Evolutionary conservation across 2,888 invertebrate genomes (phyloP).

Genomic region (Cephus nigrinus): DNA sequence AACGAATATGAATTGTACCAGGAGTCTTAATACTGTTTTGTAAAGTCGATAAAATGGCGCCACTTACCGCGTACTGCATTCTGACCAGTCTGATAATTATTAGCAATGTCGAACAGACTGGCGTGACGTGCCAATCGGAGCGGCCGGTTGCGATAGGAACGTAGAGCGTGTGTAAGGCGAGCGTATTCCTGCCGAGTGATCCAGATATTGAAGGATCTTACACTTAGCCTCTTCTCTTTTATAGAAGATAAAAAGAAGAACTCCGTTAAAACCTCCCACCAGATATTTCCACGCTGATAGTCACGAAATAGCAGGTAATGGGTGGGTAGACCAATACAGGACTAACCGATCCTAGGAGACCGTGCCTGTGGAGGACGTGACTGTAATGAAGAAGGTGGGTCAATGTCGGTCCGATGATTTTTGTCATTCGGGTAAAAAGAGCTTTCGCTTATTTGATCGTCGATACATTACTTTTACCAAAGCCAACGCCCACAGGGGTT

Average conservation of each 20-base stretch:
- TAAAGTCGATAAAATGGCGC: background rate
- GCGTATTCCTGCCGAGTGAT: slow-evolving; percentile 37
- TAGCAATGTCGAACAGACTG: background rate
- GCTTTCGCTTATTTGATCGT: background rate
- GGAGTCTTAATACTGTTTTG: background rate
- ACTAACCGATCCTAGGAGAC: background rate
- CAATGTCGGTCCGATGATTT: background rate
- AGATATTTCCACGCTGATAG: background rate
- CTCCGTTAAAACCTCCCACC: slow-evolving; percentile 18
- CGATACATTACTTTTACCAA: background rate
- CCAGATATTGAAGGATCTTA: slow-evolving; percentile 49
- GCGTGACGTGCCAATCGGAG: slow-evolving; percentile 14
- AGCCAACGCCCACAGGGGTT: background rate
- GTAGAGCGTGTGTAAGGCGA: background rate
- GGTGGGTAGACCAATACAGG: background rate
- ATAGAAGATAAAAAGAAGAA: slow-evolving; percentile 56
- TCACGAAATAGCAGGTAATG: background rate
- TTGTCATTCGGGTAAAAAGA: background rate
- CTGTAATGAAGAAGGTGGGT: background rate
- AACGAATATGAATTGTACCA: background rate
- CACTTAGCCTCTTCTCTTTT: slow-evolving; percentile 49
- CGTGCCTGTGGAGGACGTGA: background rate
- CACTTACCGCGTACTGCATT: slow-evolving; percentile 5
- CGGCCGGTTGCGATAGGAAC: slow-evolving; percentile 10
- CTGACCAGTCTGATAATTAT: background rate